Percentiles rank a stretch among this genome's conserved stretches.
phyloP scores from a whole-genome alignment of 2,888 invertebrate species.

The Limnephilus lunatus region DNA sequence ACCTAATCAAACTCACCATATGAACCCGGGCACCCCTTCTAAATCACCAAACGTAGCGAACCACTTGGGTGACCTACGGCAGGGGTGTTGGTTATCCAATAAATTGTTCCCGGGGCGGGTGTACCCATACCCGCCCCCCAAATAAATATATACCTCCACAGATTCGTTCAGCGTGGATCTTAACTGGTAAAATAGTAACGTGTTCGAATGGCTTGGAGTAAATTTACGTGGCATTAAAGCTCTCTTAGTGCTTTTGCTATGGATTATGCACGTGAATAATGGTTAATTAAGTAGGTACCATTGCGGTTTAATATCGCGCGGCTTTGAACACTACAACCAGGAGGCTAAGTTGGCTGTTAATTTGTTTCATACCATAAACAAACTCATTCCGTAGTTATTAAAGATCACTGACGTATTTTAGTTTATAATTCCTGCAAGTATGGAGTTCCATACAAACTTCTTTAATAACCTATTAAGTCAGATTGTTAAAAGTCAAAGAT shows the following conservation, averaged over 20 bases:
- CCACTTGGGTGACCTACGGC: too few species aligned
- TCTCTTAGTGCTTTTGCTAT: background rate
- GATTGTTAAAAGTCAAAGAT: too few species aligned
- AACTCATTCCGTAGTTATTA: background rate
- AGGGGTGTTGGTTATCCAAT: too few species aligned
- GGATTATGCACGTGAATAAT: background rate
- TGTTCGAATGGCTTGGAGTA: background rate
- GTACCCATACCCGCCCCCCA: too few species aligned
- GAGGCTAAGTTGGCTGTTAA: background rate
- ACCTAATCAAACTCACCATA: too few species aligned
- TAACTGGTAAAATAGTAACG: background rate
- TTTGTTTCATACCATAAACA: background rate
- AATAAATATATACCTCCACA: background rate
- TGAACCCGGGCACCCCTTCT: too few species aligned
- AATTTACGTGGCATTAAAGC: background rate
- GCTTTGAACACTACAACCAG: background rate
- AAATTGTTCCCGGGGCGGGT: too few species aligned
- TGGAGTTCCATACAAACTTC: too few species aligned
- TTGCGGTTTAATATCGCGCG: background rate
- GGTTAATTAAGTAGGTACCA: background rate
- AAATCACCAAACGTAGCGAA: too few species aligned
- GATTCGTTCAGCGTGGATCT: background rate
- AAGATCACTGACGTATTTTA: background rate
- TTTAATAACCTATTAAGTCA: background rate
- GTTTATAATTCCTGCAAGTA: background rate